A percentile compares a stretch with the other conserved stretches of the same genome.
Evolutionary conservation across 2,888 invertebrate species (phyloP).

Genomic region (Drosophila mettleri): DNA sequence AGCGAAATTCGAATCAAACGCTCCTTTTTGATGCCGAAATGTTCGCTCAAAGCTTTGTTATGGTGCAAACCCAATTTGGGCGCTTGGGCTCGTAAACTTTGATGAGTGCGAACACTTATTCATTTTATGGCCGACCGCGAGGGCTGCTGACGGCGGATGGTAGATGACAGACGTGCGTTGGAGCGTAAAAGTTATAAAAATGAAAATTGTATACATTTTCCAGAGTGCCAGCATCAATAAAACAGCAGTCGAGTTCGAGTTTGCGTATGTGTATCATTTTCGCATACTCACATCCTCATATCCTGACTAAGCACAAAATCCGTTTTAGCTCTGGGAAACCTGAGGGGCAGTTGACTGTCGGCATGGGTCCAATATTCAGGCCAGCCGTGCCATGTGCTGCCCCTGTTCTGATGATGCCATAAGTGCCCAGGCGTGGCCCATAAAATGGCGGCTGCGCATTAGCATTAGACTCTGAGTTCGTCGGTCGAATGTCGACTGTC

Average conservation of each 20-base stretch:
- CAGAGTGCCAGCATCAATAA: conserved; percentile 67
- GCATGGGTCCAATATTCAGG: conserved; percentile 15
- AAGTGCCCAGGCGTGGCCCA: conserved; percentile 73
- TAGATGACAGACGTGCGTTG: conserved; percentile 57
- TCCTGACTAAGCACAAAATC: conserved; percentile 79
- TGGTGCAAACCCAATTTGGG: conserved; percentile 58
- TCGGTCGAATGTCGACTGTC: conserved; percentile 12
- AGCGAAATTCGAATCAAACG: conserved; percentile 12
- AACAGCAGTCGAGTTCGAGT: conserved; percentile 55
- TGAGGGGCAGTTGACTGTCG: conserved; percentile 32
- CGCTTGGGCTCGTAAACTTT: conserved; percentile 69
- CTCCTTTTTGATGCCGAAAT: conserved; percentile 10
- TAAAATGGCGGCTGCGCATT: conserved; percentile 75
- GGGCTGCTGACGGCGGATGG: conserved; percentile 43
- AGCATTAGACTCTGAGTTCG: conserved; percentile 5
- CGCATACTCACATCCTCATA: conserved; percentile 12
- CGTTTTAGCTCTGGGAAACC: conserved; percentile 59
- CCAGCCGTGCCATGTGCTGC: conserved; percentile 9
- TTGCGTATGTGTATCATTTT: conserved; percentile 13
- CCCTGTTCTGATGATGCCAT: conserved; percentile 63
- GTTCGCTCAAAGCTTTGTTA: conserved; percentile 43
- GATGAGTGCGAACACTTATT: conserved; percentile 66
- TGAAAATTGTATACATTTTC: conserved; percentile 79
- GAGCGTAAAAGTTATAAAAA: conserved; percentile 72
- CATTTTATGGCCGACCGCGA: conserved; percentile 67